Evolutionary conservation across 2,888 invertebrate species (phyloP).

Genomic region (Coleophora deauratella): DNA sequence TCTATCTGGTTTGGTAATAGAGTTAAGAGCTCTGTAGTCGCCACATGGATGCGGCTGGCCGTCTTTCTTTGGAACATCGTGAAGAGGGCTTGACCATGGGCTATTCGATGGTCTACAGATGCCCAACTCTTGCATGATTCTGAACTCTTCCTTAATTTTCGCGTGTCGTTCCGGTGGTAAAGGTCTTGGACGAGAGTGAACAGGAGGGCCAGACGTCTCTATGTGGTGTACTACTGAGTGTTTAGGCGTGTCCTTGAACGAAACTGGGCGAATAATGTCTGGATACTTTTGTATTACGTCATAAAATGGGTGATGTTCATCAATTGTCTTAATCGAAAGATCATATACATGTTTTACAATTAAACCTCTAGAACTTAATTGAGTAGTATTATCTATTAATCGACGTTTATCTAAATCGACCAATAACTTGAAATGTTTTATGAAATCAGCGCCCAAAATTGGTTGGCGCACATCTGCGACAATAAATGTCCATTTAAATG

Average conservation of each 20-base stretch:
- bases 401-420: not conserved
- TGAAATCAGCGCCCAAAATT: slow-evolving; percentile 6
- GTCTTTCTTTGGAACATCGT: slow-evolving; percentile 8
- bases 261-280: slow-evolving; percentile 3
- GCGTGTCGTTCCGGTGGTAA: not conserved
- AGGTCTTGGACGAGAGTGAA: not conserved
- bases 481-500: slow-evolving; percentile 7
- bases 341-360: too few relatives aligned
- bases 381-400: not conserved
- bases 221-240: slow-evolving; percentile 2
- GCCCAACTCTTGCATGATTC: too few relatives aligned
- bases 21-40: slow-evolving; percentile 1
- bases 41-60: not conserved
- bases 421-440: slow-evolving; percentile 1
- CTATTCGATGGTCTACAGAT: slow-evolving; percentile 10
- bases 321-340: not conserved
- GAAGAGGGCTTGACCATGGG: too few relatives aligned
- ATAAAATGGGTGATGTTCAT: not conserved
- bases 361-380: not conserved
- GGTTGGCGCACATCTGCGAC: too few relatives aligned
- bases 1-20: slow-evolving; percentile 5
- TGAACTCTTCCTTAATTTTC: slow-evolving; percentile 3
- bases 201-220: slow-evolving; percentile 2
- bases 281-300: slow-evolving; percentile 2
- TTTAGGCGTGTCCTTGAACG: slow-evolving; percentile 1